Conservation (phyloP, 2,113 vertebrate genomes). For the Macrotis lagotis region DNA sequence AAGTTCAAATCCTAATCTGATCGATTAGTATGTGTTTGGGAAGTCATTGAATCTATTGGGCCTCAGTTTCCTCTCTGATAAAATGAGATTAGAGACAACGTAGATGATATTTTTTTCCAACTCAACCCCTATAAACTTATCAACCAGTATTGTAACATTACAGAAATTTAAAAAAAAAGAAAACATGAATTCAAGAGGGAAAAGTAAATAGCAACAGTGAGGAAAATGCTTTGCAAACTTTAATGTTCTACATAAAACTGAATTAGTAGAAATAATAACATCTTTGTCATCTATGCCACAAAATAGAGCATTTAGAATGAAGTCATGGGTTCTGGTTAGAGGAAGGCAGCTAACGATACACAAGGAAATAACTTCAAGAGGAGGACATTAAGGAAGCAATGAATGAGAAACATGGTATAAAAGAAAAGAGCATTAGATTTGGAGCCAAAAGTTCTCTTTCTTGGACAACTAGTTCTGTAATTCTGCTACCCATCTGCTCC, state of each 20-base stretch:
- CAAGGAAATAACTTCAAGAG: neutral
- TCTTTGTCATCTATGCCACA: neutral
- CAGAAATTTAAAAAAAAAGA: neutral
- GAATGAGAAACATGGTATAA: neutral
- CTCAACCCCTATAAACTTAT: neutral
- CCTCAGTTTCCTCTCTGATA: neutral
- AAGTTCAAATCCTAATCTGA: neutral
- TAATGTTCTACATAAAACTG: neutral
- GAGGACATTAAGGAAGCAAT: neutral
- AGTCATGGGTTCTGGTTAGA: neutral
- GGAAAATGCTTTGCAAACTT: neutral
- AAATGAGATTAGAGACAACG: neutral
- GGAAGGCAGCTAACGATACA: neutral
- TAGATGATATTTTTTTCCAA: neutral
- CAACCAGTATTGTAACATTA: neutral
- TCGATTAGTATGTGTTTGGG: neutral
- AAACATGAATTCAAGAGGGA: neutral
- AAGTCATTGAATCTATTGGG: neutral
- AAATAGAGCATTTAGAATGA: slow-evolving; percentile 7
- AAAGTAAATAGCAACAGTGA: neutral
- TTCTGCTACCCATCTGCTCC: neutral
- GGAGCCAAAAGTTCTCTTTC: neutral
- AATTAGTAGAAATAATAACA: neutral
- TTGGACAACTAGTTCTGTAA: neutral
- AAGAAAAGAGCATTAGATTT: neutral